These are phyloP conservation scores for Mormyrus iriodes DNA, from an alignment of 2,113 vertebrate genomes.

Conservation along the genomic window DNA sequence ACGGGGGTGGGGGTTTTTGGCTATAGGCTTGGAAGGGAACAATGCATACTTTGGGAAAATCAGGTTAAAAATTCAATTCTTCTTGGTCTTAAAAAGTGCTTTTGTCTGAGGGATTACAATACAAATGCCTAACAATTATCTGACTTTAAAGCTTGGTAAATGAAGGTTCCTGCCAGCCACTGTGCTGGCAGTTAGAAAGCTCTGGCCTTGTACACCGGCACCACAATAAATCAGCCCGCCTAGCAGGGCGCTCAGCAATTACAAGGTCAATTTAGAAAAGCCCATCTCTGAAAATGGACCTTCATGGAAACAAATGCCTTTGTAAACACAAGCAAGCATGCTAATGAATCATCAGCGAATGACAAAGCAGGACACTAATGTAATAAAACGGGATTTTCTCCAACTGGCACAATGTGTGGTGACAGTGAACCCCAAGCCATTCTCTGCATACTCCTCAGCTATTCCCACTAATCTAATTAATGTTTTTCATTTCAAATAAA, in stretches of 20 bases:
- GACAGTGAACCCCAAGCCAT: background rate
- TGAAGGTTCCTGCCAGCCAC: background rate
- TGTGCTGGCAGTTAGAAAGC: background rate
- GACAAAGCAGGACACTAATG: background rate
- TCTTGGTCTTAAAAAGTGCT: background rate
- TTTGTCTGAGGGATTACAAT: background rate
- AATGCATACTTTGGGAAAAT: background rate
- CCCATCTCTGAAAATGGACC: background rate
- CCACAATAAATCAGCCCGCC: background rate
- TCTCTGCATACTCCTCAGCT: background rate
- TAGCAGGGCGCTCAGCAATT: conserved; percentile 9
- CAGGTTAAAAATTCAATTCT: background rate
- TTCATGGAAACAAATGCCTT: conserved; percentile 5
- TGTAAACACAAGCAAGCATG: conserved; percentile 1
- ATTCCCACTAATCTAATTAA: background rate
- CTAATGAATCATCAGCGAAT: conserved; percentile 2
- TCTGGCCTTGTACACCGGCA: background rate
- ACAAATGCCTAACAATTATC: background rate
- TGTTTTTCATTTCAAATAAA: background rate
- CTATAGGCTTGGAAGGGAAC: background rate
- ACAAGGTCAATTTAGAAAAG: conserved; percentile 16
- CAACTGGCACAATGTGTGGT: background rate
- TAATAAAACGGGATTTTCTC: background rate
- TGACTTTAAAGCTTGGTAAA: background rate
- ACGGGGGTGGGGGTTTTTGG: background rate